These are phyloP conservation scores for Alethe castanea DNA, from an alignment of 2,113 vertebrate genomes.

Conservation along the genomic window DNA sequence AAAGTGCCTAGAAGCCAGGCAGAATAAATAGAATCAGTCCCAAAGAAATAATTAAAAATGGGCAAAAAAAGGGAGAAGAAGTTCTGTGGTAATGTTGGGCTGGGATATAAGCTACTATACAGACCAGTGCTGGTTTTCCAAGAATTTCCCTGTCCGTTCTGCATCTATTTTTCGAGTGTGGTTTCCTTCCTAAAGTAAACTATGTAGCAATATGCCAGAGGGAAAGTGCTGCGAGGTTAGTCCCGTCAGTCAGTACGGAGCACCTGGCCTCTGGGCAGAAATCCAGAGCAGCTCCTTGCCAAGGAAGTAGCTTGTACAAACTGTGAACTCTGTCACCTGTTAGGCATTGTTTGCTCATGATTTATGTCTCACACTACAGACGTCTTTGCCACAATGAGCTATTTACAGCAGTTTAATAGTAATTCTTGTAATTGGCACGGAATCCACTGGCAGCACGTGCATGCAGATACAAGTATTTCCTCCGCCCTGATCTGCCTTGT, in stretches of 20 bases:
- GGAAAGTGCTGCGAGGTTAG: background rate
- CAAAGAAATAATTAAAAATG: background rate
- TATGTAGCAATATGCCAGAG: background rate
- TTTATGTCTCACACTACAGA: conserved; percentile 10
- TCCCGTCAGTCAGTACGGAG: background rate
- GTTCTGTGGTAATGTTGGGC: background rate
- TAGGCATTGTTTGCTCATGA: conserved; percentile 16
- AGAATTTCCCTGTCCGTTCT: background rate
- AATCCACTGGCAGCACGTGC: background rate
- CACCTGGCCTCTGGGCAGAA: conserved; percentile 50
- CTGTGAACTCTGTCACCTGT: conserved; percentile 51
- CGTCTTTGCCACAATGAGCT: background rate
- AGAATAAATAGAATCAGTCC: conserved; percentile 2
- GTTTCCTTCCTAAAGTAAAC: background rate
- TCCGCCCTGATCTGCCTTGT: background rate
- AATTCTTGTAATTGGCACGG: background rate
- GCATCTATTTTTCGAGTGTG: background rate
- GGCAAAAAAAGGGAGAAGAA: background rate
- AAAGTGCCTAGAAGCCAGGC: background rate
- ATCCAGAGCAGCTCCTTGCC: conserved; percentile 33
- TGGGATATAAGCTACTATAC: background rate
- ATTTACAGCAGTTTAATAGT: background rate
- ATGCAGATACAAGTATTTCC: background rate
- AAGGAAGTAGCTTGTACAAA: conserved; percentile 46
- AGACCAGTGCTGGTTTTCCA: background rate